Base-by-base conservation (phyloP, 2,888 invertebrate species). In the Limnephilus auricula region DNA sequence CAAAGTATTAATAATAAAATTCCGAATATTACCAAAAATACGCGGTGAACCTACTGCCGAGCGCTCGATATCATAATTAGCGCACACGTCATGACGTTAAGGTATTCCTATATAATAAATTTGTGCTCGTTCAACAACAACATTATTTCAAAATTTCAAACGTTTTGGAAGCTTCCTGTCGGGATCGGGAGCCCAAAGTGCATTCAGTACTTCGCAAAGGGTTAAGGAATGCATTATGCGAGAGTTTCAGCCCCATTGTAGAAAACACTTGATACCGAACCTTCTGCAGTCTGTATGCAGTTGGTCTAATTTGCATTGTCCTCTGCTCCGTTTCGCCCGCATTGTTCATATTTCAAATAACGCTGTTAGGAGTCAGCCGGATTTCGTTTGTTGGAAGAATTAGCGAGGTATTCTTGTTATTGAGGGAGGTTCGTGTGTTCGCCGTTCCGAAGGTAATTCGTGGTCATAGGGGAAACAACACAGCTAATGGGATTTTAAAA, bases 301-400 rank as follows among this genome's bases (percentile, higher is more conserved):
- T 65, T 65, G 34, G 31, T 88, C 31, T 88, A 88, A 88, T 88
- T 88, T 88, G 88, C 31, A 88, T 88, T 88, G 88, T 88, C 88
- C 79, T 88, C 88, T 18, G 65, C 25, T 31, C 31, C 18, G 31
- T 78, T 88, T 65, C n/a, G n/a, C 88, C 32, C 78, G 88, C 65
- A 88, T 88, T 88, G 88, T 88, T 88, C 88, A 30, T 88, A 78
- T 31, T 31, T 78, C 50, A 65, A 88, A 32, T 88, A 65, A 31
- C 31, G 32, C 31, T 12, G 65, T 65, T 65, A 10, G 65, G 1
- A 65, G 65, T 65, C 65, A 65, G 65, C n/a, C n/a, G 25, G n/a
- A 65, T 65, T 65, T 65, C 9, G 65, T 18, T 65, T 65, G 65
- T 65, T 65, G 65, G 65, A 65, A 65, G 65, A 65, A 65, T 65